Conservation (phyloP, 2,888 invertebrate genomes). For the Lingula anatina region DNA sequence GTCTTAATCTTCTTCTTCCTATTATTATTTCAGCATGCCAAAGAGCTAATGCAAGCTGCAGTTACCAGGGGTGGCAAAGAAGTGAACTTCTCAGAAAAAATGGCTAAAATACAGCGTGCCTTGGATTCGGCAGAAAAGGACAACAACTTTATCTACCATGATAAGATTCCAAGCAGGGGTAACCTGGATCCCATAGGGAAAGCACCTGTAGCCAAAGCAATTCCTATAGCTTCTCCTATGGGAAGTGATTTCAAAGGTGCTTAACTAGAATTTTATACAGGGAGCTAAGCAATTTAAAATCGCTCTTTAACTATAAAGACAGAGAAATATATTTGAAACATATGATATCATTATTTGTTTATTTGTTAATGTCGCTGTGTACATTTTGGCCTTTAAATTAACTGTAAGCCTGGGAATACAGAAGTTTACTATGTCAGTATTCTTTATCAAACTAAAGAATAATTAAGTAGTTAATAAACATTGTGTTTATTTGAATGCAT, state of each 20-base stretch:
- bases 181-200: constrained; percentile 74
- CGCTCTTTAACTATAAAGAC: no score
- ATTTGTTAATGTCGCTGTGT: no score
- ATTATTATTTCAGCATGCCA: constrained; percentile 59
- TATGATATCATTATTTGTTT: no score
- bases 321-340: no score
- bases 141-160: constrained; percentile 98
- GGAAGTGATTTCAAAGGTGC: constrained; percentile 65
- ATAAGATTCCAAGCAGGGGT: constrained; percentile 82
- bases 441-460: no score
- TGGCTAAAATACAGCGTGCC: constrained; percentile 56
- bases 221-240: constrained; percentile 63
- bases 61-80: constrained; percentile 58
- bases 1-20: background rate
- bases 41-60: constrained; percentile 71
- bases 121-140: constrained; percentile 83
- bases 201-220: constrained; percentile 77
- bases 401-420: no score
- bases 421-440: no score
- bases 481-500: no score
- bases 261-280: no score
- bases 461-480: no score
- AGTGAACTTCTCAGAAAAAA: constrained; percentile 44
- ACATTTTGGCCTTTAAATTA: no score
- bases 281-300: no score